These are phyloP conservation scores for Itoplectis maculator DNA, from an alignment of 2,888 invertebrate genomes.

Conservation along the genomic window DNA sequence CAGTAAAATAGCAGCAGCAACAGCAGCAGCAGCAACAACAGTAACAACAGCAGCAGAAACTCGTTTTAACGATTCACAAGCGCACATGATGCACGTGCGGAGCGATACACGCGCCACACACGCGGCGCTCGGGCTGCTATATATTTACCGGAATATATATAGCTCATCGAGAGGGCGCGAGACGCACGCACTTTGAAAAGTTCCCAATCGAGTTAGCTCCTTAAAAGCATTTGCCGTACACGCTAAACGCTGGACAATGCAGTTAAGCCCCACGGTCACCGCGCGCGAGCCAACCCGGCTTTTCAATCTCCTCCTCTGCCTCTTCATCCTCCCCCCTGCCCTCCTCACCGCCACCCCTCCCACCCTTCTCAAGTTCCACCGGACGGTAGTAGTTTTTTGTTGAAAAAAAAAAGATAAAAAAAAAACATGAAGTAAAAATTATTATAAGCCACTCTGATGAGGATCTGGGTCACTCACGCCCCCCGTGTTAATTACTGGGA, in stretches of 20 bases:
- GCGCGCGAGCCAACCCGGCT: conserved; percentile 64
- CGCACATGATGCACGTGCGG: conserved; percentile 3
- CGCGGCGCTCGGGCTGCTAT: neutral
- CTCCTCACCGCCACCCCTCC: conserved; percentile 12
- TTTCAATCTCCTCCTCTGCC: conserved; percentile 66
- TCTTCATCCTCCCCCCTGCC: too few species aligned
- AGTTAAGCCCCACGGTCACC: conserved; percentile 72
- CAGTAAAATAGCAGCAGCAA: too few species aligned
- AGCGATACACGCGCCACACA: neutral
- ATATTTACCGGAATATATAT: too few species aligned
- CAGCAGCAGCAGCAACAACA: neutral
- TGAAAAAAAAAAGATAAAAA: neutral
- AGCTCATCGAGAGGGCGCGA: neutral
- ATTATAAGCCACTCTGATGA: conserved; percentile 41
- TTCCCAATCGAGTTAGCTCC: conserved; percentile 76
- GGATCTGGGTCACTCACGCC: conserved; percentile 43
- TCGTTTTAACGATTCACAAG: conserved; percentile 31
- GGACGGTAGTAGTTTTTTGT: neutral
- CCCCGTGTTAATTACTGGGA: conserved; percentile 4
- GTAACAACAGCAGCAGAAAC: neutral
- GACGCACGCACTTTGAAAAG: conserved; percentile 74
- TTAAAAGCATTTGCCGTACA: conserved; percentile 76
- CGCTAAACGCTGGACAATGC: conserved; percentile 76
- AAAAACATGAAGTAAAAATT: conserved; percentile 27
- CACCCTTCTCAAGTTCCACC: conserved; percentile 29